Conservation (phyloP, 2,888 invertebrate species). For the Aleiodes alternator region DNA sequence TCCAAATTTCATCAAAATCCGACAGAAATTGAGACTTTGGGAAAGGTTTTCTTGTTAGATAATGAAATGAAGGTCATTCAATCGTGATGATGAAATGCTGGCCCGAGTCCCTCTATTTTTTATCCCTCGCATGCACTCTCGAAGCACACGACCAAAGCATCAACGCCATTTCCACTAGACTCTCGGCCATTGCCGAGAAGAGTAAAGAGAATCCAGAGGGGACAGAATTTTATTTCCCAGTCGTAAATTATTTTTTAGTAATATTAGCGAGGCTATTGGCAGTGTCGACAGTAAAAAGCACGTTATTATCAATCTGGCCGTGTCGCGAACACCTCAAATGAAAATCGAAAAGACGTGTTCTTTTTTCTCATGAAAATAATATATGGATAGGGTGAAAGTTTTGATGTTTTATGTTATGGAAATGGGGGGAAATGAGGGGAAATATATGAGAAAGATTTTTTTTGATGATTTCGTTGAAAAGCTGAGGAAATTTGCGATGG, state of each 20-base stretch:
- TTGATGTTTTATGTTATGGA: not conserved
- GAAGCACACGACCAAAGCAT: conserved; percentile 50
- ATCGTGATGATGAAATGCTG: too few relatives aligned
- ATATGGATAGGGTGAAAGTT: too few relatives aligned
- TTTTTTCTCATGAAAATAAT: too few relatives aligned
- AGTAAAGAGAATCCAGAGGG: conserved; percentile 32
- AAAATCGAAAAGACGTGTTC: conserved; percentile 31
- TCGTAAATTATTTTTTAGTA: conserved; percentile 69
- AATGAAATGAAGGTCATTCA: too few relatives aligned
- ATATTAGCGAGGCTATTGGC: conserved; percentile 57
- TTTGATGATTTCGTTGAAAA: too few relatives aligned
- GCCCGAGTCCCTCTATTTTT: not conserved
- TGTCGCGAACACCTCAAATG: conserved; percentile 47
- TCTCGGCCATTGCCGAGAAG: not conserved
- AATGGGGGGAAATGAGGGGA: too few relatives aligned
- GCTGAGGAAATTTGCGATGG: too few relatives aligned
- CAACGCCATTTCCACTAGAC: conserved; percentile 52
- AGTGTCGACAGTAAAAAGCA: conserved; percentile 50
- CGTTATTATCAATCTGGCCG: conserved; percentile 69
- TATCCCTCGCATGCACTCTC: conserved; percentile 23
- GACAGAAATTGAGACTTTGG: too few relatives aligned
- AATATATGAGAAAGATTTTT: too few relatives aligned
- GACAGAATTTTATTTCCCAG: conserved; percentile 64
- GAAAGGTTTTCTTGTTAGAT: too few relatives aligned
- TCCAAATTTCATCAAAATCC: too few relatives aligned